A percentile compares a stretch with the other conserved stretches of the same genome.
These are phyloP conservation scores for Melanostoma scalare DNA, from an alignment of 2,888 invertebrate species.

Conservation along the genomic window DNA sequence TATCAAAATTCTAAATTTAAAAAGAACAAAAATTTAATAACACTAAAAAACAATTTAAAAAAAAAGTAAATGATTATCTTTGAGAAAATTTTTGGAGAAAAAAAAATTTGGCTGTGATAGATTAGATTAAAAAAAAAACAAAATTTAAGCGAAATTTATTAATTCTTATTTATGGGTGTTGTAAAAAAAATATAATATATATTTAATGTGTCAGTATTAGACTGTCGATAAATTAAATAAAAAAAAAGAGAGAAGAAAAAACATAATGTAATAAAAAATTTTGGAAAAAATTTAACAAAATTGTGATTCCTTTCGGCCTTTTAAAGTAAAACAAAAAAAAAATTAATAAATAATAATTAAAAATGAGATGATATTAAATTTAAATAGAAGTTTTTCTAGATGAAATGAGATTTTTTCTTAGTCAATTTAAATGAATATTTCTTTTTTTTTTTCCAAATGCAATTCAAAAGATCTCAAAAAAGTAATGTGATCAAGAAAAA, in stretches of 20 bases:
- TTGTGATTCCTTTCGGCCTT: conserved; percentile 80
- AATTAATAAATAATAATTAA: conserved; percentile 63
- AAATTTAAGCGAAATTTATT: conserved; percentile 73
- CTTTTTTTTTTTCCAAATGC: conserved; percentile 46
- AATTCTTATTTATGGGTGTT: conserved; percentile 73
- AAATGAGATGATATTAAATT: conserved; percentile 52
- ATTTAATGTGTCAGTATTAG: conserved; percentile 74
- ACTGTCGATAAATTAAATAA: conserved; percentile 64
- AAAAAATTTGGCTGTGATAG: conserved; percentile 82
- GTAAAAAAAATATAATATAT: conserved; percentile 64
- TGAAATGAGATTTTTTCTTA: conserved; percentile 39
- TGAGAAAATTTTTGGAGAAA: conserved; percentile 79
- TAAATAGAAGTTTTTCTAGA: conserved; percentile 49
- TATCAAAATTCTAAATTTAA: conserved; percentile 81
- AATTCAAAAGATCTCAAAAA: conserved; percentile 71
- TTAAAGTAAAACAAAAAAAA: conserved; percentile 76
- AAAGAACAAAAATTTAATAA: conserved; percentile 75
- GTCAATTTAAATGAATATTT: conserved; percentile 49
- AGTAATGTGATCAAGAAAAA: conserved; percentile 68
- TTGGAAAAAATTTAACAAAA: conserved; percentile 75
- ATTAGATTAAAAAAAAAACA: conserved; percentile 74
- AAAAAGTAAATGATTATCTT: conserved; percentile 74
- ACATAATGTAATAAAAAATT: conserved; percentile 78
- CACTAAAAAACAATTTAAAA: conserved; percentile 69
- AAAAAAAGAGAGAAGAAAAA: conserved; percentile 39